phyloP scores from a whole-genome alignment of 2,797 vertebrate genomes.

The Micromesistius poutassou region DNA sequence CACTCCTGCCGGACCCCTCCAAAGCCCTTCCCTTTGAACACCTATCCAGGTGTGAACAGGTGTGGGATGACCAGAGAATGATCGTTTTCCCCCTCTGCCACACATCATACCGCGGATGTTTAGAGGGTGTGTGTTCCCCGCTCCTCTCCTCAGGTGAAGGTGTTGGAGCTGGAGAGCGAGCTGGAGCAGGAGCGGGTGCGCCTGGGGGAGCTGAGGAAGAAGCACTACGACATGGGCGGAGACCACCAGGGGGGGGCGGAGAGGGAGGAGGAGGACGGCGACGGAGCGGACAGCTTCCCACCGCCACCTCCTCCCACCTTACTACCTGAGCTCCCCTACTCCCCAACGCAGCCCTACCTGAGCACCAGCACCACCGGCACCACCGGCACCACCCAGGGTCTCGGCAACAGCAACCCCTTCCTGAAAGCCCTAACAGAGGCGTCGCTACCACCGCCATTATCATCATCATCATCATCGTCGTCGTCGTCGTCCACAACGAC shows the following conservation, averaged over 20 bases:
- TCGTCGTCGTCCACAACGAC: not conserved
- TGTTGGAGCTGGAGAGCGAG: constrained; percentile 89
- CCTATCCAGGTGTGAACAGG: no score
- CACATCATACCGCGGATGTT: not conserved
- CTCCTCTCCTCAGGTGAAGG: constrained; percentile 78
- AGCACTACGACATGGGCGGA: constrained; percentile 84
- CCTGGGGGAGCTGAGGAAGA: constrained; percentile 90
- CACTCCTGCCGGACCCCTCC: no score
- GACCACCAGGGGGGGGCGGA: not conserved
- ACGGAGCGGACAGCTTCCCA: constrained; percentile 52
- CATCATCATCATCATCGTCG: not conserved
- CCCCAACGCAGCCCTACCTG: constrained; percentile 38
- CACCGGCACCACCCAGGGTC: not conserved
- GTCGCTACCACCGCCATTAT: not conserved
- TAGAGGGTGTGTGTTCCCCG: not conserved
- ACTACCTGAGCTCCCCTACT: constrained; percentile 17
- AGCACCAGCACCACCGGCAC: constrained; percentile 21
- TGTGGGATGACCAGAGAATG: not conserved
- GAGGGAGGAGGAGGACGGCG: not conserved
- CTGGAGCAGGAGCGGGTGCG: constrained; percentile 88
- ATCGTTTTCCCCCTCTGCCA: not conserved
- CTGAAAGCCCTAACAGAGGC: constrained; percentile 17
- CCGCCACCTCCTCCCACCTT: constrained; percentile 64
- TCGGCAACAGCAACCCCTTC: constrained; percentile 28
- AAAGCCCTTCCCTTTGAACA: no score